Evolutionary conservation across 37 sponge, comb jelly and placozoan species (phyloP).

Genomic region (Halichondria panicea): DNA sequence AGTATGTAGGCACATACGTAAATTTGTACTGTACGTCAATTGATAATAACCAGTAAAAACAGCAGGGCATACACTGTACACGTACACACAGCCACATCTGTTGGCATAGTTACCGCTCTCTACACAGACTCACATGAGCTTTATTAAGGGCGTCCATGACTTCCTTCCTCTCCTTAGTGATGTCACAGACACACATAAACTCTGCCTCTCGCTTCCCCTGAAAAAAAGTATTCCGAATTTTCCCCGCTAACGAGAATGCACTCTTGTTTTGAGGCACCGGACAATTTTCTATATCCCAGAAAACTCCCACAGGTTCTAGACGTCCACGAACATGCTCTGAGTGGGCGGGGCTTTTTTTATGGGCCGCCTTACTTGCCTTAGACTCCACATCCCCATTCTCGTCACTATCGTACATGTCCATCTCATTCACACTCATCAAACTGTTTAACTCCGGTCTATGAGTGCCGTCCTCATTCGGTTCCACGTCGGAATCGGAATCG

Average conservation of each 20-base stretch:
- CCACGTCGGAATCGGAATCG: too few species aligned
- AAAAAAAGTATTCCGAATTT: conserved; percentile 73
- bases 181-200: conserved; percentile 93
- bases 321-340: neutral
- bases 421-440: conserved; percentile 40
- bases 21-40: too few species aligned
- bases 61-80: neutral
- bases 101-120: too few species aligned
- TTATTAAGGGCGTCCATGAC: conserved; percentile 73
- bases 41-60: neutral
- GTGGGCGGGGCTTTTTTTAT: neutral
- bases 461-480: too few species aligned
- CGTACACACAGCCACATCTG: neutral
- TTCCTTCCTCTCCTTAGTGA: conserved; percentile 71
- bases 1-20: too few species aligned
- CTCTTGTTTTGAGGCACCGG: conserved; percentile 68
- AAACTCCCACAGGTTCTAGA: conserved; percentile 84
- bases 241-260: conserved; percentile 63
- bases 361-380: neutral
- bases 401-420: neutral
- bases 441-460: conserved; percentile 19
- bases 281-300: conserved; percentile 96
- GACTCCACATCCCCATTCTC: neutral
- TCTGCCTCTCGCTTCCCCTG: conserved; percentile 85
- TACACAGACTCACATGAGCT: conserved; percentile 65